Percentiles rank a stretch among this genome's conserved stretches.
phyloP scores from a whole-genome alignment of 2,113 vertebrate genomes.

The Ictalurus furcatus region DNA sequence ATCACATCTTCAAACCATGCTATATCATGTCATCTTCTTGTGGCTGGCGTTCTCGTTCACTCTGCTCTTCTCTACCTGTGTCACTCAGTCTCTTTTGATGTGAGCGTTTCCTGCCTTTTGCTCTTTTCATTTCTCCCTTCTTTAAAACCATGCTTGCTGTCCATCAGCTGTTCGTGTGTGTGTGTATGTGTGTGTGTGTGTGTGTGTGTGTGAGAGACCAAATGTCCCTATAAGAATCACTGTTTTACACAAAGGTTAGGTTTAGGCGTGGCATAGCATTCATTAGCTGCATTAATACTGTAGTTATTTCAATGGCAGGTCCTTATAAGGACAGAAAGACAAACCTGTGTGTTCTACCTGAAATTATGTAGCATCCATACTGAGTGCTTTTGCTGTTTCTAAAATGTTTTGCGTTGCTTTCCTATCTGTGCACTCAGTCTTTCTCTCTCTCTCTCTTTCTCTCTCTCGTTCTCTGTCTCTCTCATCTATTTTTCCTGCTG shows the following conservation, averaged over 20 bases:
- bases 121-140: constrained; percentile 57
- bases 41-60: not conserved
- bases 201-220: not conserved
- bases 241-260: not conserved
- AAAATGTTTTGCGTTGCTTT: constrained; percentile 28
- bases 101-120: constrained; percentile 33
- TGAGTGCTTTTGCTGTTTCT: constrained; percentile 65
- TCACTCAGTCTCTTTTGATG: constrained; percentile 46
- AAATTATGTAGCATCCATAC: constrained; percentile 31
- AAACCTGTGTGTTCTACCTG: constrained; percentile 5
- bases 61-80: constrained; percentile 51
- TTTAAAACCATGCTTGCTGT: constrained; percentile 21
- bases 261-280: not conserved
- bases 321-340: not conserved
- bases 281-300: not conserved
- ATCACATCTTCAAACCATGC: constrained; percentile 1
- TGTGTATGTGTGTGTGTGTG: not conserved
- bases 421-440: constrained; percentile 30
- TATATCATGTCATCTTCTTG: constrained; percentile 35
- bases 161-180: constrained; percentile 15
- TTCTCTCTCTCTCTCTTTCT: constrained; percentile 47
- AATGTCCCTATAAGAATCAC: not conserved
- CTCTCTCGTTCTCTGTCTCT: constrained; percentile 40
- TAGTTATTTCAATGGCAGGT: not conserved
- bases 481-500: constrained; percentile 33